These are phyloP conservation scores for Gnathonemus echidnorhynchus DNA, from an alignment of 2,113 vertebrate species.

Conservation along the genomic window DNA sequence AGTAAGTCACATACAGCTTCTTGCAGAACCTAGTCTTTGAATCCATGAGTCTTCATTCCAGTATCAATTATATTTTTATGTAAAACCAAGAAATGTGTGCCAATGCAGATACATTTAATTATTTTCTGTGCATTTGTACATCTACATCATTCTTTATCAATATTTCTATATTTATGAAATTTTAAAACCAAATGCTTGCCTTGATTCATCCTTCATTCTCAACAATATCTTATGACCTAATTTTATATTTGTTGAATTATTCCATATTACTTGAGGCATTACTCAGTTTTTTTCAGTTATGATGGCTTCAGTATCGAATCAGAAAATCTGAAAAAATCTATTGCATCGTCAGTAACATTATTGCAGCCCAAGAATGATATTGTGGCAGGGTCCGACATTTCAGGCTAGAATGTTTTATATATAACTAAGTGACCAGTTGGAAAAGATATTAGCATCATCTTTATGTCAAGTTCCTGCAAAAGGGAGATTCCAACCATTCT, in stretches of 20 bases:
- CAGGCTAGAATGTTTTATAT: neutral
- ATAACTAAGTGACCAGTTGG: neutral
- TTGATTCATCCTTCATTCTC: neutral
- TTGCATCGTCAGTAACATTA: neutral
- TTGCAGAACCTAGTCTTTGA: neutral
- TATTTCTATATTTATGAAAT: neutral
- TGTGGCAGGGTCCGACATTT: neutral
- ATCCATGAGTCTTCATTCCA: neutral
- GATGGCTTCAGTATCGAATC: neutral
- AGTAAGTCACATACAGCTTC: neutral
- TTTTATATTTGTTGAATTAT: neutral
- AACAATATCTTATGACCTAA: neutral
- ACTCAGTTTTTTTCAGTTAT: constrained; percentile 1
- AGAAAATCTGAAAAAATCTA: neutral
- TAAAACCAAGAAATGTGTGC: neutral
- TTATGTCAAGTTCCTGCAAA: neutral
- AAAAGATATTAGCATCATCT: neutral
- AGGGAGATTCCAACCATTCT: neutral
- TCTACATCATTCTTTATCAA: neutral
- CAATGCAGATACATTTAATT: neutral
- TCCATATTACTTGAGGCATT: neutral
- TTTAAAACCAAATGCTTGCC: neutral
- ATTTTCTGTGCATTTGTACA: neutral
- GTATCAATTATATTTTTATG: neutral
- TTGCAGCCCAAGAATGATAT: neutral